These are phyloP conservation scores for Drosophila colorata DNA, from an alignment of 2,888 invertebrate genomes.

Conservation along the genomic window DNA sequence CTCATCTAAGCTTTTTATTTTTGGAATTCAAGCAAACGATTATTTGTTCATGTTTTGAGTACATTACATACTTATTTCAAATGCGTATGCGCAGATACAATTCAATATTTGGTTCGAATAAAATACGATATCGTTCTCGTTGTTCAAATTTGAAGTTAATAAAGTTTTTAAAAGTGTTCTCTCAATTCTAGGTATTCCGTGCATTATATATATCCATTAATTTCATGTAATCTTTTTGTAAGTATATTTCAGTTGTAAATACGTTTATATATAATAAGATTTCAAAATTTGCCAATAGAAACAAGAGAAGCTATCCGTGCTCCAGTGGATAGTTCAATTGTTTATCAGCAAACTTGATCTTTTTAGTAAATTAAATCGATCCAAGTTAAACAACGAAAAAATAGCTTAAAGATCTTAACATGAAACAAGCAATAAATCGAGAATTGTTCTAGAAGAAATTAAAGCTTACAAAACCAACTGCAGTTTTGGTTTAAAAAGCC, in stretches of 20 bases:
- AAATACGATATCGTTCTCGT: constrained; percentile 77
- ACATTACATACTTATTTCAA: constrained; percentile 75
- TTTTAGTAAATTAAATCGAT: constrained; percentile 3
- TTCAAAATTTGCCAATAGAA: constrained; percentile 7
- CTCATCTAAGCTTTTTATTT: constrained; percentile 82
- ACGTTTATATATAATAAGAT: constrained; percentile 9
- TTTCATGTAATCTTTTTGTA: constrained; percentile 37
- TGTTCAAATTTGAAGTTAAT: constrained; percentile 72
- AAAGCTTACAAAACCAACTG: constrained; percentile 55
- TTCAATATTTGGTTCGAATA: constrained; percentile 74
- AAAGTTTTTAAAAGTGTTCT: constrained; percentile 68
- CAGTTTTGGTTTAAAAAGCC: constrained; percentile 56
- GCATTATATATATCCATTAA: constrained; percentile 24
- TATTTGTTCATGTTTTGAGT: constrained; percentile 61
- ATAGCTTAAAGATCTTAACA: constrained; percentile 11
- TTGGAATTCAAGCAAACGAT: constrained; percentile 84
- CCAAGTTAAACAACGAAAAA: not conserved
- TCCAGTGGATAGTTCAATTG: constrained; percentile 60
- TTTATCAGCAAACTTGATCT: constrained; percentile 21
- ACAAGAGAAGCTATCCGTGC: constrained; percentile 61
- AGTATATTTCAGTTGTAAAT: constrained; percentile 39
- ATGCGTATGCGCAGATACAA: constrained; percentile 76
- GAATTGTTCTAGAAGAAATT: constrained; percentile 25
- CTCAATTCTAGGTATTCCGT: constrained; percentile 38
- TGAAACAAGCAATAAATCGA: constrained; percentile 45